phyloP scores from a whole-genome alignment of 2,888 invertebrate species.

The Andrena fulva region DNA sequence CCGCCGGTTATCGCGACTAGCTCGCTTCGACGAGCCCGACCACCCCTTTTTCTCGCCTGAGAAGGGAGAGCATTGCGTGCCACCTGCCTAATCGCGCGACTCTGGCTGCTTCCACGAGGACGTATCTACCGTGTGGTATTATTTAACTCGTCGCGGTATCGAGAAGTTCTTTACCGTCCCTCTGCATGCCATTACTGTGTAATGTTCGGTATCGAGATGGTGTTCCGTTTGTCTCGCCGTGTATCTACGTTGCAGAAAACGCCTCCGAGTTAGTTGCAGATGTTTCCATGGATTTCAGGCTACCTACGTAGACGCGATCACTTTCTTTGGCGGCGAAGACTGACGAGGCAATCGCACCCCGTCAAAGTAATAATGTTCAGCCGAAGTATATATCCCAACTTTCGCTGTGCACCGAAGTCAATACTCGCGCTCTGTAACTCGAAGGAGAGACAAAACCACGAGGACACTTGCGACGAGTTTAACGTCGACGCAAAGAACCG shows the following conservation, averaged over 20 bases:
- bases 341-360: background rate
- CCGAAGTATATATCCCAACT: background rate
- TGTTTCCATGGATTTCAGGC: too few species aligned
- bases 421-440: background rate
- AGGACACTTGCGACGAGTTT: background rate
- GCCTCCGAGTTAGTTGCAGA: too few species aligned
- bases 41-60: background rate
- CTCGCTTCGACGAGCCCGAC: background rate
- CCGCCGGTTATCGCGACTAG: background rate
- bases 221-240: too few species aligned
- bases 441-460: background rate
- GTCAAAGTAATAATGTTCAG: background rate
- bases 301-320: too few species aligned
- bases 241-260: too few species aligned
- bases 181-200: too few species aligned
- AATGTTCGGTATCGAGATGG: too few species aligned
- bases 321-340: too few species aligned
- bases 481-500: constrained; percentile 3
- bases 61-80: background rate
- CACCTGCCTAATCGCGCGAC: background rate
- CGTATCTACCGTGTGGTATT: background rate
- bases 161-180: background rate
- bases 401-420: background rate
- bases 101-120: background rate
- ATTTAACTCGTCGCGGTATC: constrained; percentile 6